phyloP scores from a whole-genome alignment of 2,113 vertebrate genomes.

The Tinamus guttatus region DNA sequence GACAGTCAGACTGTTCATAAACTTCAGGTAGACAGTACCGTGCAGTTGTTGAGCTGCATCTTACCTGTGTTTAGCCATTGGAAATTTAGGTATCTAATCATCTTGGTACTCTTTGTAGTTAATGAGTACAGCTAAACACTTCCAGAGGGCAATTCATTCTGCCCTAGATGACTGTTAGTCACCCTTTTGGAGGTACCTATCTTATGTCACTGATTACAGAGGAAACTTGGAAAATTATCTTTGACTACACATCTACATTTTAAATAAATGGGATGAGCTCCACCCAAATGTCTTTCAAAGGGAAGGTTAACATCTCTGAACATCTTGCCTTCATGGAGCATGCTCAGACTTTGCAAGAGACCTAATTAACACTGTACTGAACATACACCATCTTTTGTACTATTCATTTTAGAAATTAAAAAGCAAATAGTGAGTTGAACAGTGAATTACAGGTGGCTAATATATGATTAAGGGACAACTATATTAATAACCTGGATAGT shows the following conservation, averaged over 20 bases:
- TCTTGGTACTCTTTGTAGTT: constrained; percentile 51
- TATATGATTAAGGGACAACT: constrained; percentile 21
- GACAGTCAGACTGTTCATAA: neutral
- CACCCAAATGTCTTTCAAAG: constrained; percentile 53
- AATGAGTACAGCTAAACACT: constrained; percentile 56
- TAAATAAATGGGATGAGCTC: constrained; percentile 43
- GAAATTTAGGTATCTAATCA: constrained; percentile 33
- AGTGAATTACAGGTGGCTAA: constrained; percentile 26
- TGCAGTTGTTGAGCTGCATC: neutral
- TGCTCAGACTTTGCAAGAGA: constrained; percentile 3
- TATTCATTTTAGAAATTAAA: constrained; percentile 50
- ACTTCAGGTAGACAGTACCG: neutral
- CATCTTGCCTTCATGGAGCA: neutral
- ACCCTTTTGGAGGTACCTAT: constrained; percentile 48
- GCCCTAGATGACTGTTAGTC: constrained; percentile 44
- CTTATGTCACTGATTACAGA: constrained; percentile 67
- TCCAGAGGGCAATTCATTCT: constrained; percentile 55
- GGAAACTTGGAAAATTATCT: constrained; percentile 55
- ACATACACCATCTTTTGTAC: neutral
- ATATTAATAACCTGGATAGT: neutral
- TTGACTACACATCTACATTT: constrained; percentile 41
- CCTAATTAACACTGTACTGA: neutral
- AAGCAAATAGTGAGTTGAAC: neutral
- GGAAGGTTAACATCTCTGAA: neutral
- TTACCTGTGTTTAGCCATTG: neutral